Percentiles rank a stretch among this genome's conserved stretches.
These are phyloP conservation scores for Chelonia mydas DNA, from an alignment of 2,797 vertebrate species.

Conservation along the genomic window DNA sequence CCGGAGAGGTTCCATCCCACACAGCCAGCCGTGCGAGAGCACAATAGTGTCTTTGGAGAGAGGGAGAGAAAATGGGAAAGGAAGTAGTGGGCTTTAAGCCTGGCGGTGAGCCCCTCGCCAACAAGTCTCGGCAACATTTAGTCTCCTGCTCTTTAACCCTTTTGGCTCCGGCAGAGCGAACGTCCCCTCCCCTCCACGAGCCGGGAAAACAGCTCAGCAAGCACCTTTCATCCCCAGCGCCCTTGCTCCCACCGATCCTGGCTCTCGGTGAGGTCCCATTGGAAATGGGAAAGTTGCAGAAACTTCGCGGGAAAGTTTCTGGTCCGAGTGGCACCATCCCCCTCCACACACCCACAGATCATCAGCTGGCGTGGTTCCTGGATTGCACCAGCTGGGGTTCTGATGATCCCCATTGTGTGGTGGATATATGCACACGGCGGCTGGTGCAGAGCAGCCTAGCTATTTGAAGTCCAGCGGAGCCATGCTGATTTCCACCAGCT, in stretches of 20 bases:
- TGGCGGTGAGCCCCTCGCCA: no score
- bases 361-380: neutral
- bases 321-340: neutral
- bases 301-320: neutral
- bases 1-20: neutral
- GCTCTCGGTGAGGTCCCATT: neutral
- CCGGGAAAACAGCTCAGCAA: neutral
- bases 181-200: neutral
- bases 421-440: neutral
- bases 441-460: neutral
- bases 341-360: neutral
- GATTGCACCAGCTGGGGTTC: neutral
- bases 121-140: neutral
- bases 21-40: neutral
- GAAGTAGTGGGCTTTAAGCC: neutral
- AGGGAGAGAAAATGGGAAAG: neutral
- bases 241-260: neutral
- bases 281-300: neutral
- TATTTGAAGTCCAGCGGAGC: neutral
- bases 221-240: neutral
- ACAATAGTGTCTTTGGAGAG: neutral
- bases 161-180: neutral
- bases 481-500: no score
- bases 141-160: neutral
- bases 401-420: neutral